Percentiles rank a stretch among this genome's conserved stretches.
Evolutionary conservation across 2,888 invertebrate genomes (phyloP).

Genomic region (Euclidia mi): DNA sequence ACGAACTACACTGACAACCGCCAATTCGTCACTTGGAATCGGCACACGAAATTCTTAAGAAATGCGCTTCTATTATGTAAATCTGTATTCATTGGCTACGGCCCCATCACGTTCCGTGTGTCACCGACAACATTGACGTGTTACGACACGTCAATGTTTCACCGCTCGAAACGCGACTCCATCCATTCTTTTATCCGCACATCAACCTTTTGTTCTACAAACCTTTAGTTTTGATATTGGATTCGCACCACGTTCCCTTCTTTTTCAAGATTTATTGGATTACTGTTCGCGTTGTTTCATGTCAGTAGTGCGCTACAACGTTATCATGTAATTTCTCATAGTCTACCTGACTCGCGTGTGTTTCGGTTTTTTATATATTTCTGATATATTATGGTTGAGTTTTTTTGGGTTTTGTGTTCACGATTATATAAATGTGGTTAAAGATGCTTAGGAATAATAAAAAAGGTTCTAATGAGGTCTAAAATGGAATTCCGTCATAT

Average conservation of each 20-base stretch:
- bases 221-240: constrained; percentile 73
- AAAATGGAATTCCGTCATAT: too few relatives aligned
- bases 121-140: too few relatives aligned
- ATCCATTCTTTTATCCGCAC: constrained; percentile 73
- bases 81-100: too few relatives aligned
- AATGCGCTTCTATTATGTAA: too few relatives aligned
- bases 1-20: too few relatives aligned
- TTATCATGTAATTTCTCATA: constrained; percentile 39
- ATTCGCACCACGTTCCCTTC: constrained; percentile 66
- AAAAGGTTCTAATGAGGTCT: too few relatives aligned
- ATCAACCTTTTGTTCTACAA: constrained; percentile 77
- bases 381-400: background rate
- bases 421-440: too few relatives aligned
- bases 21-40: too few relatives aligned
- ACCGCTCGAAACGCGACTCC: constrained; percentile 60
- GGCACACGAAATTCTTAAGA: too few relatives aligned
- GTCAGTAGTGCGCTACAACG: constrained; percentile 32
- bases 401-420: too few relatives aligned
- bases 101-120: constrained; percentile 71
- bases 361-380: constrained; percentile 8
- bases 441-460: too few relatives aligned
- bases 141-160: constrained; percentile 82
- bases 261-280: constrained; percentile 68
- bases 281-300: constrained; percentile 56
- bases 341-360: constrained; percentile 11